Conservation (phyloP, 2,888 invertebrate genomes). For the Cantharis lateralis region DNA sequence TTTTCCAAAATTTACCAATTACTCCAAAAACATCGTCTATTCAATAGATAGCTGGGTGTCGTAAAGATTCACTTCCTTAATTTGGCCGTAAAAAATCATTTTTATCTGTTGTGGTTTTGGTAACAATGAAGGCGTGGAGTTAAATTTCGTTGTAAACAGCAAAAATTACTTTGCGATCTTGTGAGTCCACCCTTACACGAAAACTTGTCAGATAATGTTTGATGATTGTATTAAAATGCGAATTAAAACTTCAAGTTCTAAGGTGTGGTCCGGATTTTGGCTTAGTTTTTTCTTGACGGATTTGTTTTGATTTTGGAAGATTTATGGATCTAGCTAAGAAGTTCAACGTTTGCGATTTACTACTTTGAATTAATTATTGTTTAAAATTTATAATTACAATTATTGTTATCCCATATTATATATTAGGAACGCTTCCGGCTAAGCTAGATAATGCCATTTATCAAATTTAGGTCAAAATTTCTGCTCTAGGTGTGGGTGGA, state of each 20-base stretch:
- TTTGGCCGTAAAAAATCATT: background rate
- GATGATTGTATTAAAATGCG: background rate
- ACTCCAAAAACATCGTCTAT: too few relatives aligned
- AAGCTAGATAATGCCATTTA: background rate
- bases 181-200: background rate
- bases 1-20: too few relatives aligned
- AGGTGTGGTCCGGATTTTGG: background rate
- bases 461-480: slow-evolving; percentile 1
- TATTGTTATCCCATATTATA: background rate
- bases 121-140: background rate
- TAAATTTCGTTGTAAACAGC: background rate
- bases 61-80: background rate
- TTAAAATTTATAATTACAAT: background rate
- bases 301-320: background rate
- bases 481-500: slow-evolving; percentile 22
- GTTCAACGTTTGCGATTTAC: background rate
- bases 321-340: background rate
- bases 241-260: background rate
- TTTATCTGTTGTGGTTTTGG: background rate
- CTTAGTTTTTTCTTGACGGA: background rate
- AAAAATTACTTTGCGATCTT: background rate
- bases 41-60: background rate
- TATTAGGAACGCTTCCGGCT: background rate
- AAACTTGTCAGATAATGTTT: background rate
- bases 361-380: background rate